Base-by-base conservation (phyloP, 2,888 invertebrate species). In the Conomelus anceps region DNA sequence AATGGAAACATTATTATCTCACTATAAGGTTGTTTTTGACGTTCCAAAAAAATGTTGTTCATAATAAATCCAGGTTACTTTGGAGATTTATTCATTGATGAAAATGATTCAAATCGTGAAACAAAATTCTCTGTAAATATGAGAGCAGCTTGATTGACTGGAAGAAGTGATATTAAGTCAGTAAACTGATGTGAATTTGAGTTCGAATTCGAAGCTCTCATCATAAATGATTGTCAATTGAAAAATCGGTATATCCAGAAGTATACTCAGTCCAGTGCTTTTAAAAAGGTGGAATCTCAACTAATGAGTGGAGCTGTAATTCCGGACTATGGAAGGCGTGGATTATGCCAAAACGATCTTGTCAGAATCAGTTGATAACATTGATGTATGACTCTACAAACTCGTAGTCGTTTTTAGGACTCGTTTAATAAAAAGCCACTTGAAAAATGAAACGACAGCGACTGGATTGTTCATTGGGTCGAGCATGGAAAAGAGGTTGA, bases 391-490 rank as follows among this genome's bases (percentile, higher is more conserved):
- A 86, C 24, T 63, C 63, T 1, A 63, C 63, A 63, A n/a, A n/a
- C 17, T 23, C 24, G 86, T 24, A 86, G n/a, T 86, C 23, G 86
- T 86, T 86, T 86, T 23, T 23, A 22, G 24, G 85, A 24, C 23
- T 23, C 85, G 24, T 85, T 24, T 85, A 86, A 86, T 86, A 86
- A 86, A 86, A 86, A 86, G 86, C 86, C 86, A 86, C 86, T 86
- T 24, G 24, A 86, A 86, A 86, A 86, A 86, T 86, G 86, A 13
- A 86, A 86, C 86, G n/a, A 63, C 86, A 29, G 24, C 22, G 13
- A 86, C 86, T 86, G 9, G 24, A 20, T 86, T 22, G 24, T 24
- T 23, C 23, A 86, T 24, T 86, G 22, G 29, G 24, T 24, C 17
- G 86, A 86, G 23, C 23, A 23, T 41, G 41, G 7, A 20, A 41